A percentile compares a stretch with the other conserved stretches of the same genome.
Conservation (phyloP, 1,140 invertebrate genomes). For the Magallana gigas region DNA sequence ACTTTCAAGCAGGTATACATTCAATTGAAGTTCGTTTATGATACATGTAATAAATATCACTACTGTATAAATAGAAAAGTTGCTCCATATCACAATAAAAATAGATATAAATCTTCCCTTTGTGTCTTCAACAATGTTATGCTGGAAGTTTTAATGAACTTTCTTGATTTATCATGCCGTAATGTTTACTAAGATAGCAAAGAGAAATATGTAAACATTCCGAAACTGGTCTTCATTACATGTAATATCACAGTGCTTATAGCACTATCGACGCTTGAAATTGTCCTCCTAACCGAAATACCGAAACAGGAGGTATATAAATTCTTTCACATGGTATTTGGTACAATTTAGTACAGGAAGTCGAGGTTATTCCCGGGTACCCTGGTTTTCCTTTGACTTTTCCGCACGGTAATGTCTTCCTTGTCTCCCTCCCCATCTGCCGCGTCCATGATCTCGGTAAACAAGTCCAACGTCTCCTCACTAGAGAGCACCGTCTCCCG, state of each 20-base stretch:
- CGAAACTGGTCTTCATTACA: not conserved
- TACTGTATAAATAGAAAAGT: not conserved
- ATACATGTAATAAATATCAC: slow-evolving; percentile 26
- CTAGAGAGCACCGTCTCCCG: slow-evolving; percentile 69
- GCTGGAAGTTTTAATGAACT: not conserved
- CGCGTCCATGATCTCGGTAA: slow-evolving; percentile 72
- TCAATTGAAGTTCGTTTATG: not conserved
- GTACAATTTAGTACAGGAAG: not conserved
- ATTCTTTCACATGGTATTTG: not conserved
- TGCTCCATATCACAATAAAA: slow-evolving; percentile 3
- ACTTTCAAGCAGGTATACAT: not conserved
- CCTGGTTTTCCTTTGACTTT: slow-evolving; percentile 60
- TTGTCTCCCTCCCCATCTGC: slow-evolving; percentile 68
- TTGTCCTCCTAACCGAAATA: slow-evolving; percentile 7
- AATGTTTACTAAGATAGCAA: not conserved
- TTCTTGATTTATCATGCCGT: not conserved
- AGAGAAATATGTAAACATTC: not conserved
- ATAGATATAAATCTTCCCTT: not conserved
- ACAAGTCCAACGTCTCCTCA: slow-evolving; percentile 70
- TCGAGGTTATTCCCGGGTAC: slow-evolving; percentile 49
- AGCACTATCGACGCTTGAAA: not conserved
- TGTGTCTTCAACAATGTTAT: slow-evolving; percentile 1
- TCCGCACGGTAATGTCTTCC: slow-evolving; percentile 67
- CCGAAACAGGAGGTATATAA: not conserved
- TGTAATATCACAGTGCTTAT: not conserved